A percentile compares a stretch with the other conserved stretches of the same genome.
These are phyloP conservation scores for Clepsis dumicolana DNA, from an alignment of 2,888 invertebrate genomes.

Conservation along the genomic window DNA sequence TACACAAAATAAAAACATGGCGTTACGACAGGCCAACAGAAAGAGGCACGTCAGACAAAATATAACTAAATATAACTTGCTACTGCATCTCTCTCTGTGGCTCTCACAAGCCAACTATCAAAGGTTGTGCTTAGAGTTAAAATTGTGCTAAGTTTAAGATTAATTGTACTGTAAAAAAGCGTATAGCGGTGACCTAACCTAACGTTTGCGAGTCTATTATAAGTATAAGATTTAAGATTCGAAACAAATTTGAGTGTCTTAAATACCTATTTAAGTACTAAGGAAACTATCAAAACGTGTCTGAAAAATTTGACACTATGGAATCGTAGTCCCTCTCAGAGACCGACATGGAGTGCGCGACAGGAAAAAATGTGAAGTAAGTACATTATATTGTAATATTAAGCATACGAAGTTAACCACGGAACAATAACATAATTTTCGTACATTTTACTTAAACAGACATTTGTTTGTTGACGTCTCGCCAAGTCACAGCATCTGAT, in stretches of 20 bases:
- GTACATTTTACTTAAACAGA: not conserved
- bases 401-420: not conserved
- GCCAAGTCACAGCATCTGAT: not conserved
- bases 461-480: not conserved
- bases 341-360: slow-evolving; percentile 9
- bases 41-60: not conserved
- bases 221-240: no score
- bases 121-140: slow-evolving; percentile 37
- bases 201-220: slow-evolving; percentile 44
- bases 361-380: not conserved
- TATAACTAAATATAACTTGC: not conserved
- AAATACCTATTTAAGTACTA: slow-evolving; percentile 43
- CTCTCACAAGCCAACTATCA: slow-evolving; percentile 28
- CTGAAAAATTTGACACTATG: slow-evolving; percentile 74
- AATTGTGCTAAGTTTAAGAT: slow-evolving; percentile 62
- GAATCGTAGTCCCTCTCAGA: slow-evolving; percentile 48
- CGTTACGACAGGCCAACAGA: not conserved
- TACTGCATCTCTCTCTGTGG: not conserved
- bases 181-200: slow-evolving; percentile 65
- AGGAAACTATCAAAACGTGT: slow-evolving; percentile 58
- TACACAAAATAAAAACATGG: slow-evolving; percentile 6
- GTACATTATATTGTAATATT: no score
- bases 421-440: not conserved
- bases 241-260: slow-evolving; percentile 35
- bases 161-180: slow-evolving; percentile 68